These are phyloP conservation scores for Schizopygopsis malacanthus DNA, from an alignment of 2,797 vertebrate species.

Conservation along the genomic window DNA sequence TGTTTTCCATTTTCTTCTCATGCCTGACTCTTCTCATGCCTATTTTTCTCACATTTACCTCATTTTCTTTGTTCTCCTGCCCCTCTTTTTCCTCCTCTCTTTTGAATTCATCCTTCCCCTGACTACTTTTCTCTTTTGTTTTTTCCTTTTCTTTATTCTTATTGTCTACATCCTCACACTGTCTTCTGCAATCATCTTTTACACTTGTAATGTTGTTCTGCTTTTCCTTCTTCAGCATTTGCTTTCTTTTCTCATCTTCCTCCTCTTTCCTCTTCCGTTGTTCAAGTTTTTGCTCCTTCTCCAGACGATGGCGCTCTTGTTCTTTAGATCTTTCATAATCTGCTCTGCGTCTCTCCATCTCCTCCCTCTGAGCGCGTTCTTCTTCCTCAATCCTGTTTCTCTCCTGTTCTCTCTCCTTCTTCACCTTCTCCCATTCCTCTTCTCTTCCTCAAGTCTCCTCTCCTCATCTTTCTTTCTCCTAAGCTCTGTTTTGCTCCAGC, in stretches of 20 bases:
- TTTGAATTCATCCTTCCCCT: constrained; percentile 36
- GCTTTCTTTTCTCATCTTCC: constrained; percentile 21
- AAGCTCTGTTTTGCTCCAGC: constrained; percentile 44
- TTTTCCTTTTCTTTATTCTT: constrained; percentile 8
- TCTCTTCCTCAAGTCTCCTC: constrained; percentile 43
- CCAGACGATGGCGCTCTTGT: constrained; percentile 63
- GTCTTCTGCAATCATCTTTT: constrained; percentile 27
- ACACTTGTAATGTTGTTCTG: background rate
- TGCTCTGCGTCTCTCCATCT: constrained; percentile 40
- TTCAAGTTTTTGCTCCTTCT: constrained; percentile 31
- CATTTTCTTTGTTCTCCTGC: constrained; percentile 13
- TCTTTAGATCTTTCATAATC: constrained; percentile 64
- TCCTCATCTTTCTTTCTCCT: constrained; percentile 68
- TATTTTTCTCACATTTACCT: background rate
- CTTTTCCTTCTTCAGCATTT: constrained; percentile 25
- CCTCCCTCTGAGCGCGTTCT: constrained; percentile 26
- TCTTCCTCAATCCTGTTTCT: constrained; percentile 15
- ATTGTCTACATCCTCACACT: background rate
- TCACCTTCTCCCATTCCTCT: constrained; percentile 4
- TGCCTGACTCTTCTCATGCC: constrained; percentile 3
- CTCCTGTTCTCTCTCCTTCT: constrained; percentile 16
- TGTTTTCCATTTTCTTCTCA: background rate
- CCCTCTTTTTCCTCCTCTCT: constrained; percentile 17
- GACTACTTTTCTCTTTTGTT: background rate
- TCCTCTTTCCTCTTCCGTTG: constrained; percentile 35